phyloP scores from a whole-genome alignment of 2,113 vertebrate species.

The Lipophrys pholis region DNA sequence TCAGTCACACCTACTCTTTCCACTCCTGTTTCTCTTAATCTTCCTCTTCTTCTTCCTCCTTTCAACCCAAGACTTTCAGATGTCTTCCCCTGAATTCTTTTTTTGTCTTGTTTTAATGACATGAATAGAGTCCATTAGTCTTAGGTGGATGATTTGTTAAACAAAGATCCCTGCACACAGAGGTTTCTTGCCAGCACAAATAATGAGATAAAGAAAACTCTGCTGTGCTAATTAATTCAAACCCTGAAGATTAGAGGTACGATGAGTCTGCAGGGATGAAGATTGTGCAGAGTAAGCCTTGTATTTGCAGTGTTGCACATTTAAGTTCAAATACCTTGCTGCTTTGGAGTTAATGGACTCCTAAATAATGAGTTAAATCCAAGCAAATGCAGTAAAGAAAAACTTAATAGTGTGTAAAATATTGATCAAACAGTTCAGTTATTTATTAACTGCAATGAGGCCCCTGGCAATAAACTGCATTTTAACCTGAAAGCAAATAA shows the following conservation, averaged over 20 bases:
- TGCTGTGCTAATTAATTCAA: slow-evolving; percentile 8
- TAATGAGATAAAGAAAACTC: slow-evolving; percentile 13
- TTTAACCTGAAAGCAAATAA: neutral
- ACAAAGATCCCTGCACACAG: slow-evolving; percentile 30
- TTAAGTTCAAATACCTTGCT: neutral
- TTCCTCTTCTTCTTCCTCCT: slow-evolving; percentile 13
- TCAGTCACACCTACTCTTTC: slow-evolving; percentile 47
- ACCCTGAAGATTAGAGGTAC: neutral
- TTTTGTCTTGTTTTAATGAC: slow-evolving; percentile 58
- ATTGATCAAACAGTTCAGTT: slow-evolving; percentile 1
- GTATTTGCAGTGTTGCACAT: neutral
- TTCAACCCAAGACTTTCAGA: slow-evolving; percentile 48
- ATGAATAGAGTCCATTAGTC: slow-evolving; percentile 33
- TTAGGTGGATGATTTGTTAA: slow-evolving; percentile 40
- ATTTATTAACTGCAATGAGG: slow-evolving; percentile 20
- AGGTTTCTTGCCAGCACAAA: neutral
- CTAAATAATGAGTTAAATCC: neutral
- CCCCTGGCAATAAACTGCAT: neutral
- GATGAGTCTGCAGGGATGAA: slow-evolving; percentile 10
- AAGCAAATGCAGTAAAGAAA: slow-evolving; percentile 1
- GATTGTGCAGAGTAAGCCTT: neutral
- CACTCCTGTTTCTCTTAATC: neutral
- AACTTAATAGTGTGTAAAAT: slow-evolving; percentile 12
- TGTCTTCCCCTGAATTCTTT: slow-evolving; percentile 31
- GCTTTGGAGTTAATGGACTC: neutral